Base-by-base conservation (phyloP, 1,140 invertebrate species). In the Atopsyche davidsoni region DNA sequence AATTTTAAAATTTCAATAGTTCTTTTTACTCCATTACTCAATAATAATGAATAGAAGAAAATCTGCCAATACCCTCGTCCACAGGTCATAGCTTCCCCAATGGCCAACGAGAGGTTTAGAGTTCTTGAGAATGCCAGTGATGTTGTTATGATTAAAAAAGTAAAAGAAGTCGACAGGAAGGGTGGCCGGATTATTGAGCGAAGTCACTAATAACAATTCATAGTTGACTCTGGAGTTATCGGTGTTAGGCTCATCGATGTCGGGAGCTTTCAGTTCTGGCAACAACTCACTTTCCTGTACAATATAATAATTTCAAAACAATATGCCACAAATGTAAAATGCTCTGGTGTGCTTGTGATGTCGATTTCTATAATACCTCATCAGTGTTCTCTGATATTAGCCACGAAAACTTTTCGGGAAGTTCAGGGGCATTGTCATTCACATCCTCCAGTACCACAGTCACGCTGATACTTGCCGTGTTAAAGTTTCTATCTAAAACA, bases 401-500 rank as follows among this genome's bases (percentile, higher is more conserved):
- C 61, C 64, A 72, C 0, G 52, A 48, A 0, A 63, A 58, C 3
- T 62, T 48, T 1, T 56, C 23, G 0, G 70, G 75, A 46, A 76
- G 52, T 38, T 68, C 62, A 0, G 77, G 77, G 3, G 69, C 67
- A 51, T 77, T 75, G 59, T 79, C 75, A 58, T 79, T 78, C 2
- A 77, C 68, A 52, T 79, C 77, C 35, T 69, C 51, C 22, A 79
- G 57, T 2, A 70, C 60, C 1, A 78, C 66, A 2, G 62, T 61
- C 4, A 77, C 60, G 23, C 61, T 59, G 6, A 49, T 54, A 16
- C 49, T 43, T 9, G 9, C 17, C 11, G 40, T 44, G 31, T 44
- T 45, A 31, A 9, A 14, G 16, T 36, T 34, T 17, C 48, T 32
- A 23, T 51, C 48, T 51, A n/a, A 44, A 50, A 51, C 17, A 19